Evolutionary conservation across 2,888 invertebrate species (phyloP), one percentile per base, ranked within the genome.

Genomic region (Byasa hedistus): DNA sequence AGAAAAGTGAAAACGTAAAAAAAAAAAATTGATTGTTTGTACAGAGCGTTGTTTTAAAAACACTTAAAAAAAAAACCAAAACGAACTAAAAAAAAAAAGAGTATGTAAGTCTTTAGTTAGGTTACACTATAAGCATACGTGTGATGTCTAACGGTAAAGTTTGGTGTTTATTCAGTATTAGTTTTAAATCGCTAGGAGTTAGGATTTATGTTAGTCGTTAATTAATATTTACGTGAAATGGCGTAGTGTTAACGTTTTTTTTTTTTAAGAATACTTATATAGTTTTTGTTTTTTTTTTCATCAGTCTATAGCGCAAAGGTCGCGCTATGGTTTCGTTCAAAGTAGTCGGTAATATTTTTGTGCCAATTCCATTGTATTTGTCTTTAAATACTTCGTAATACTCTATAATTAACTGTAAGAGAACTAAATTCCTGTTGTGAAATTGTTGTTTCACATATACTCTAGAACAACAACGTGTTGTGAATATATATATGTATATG

Each of bases 201-300:
- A 86, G 82, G 59, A 76, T 84, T 89, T 89, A 87, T 88, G 85
- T 89, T 89, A 89, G 89, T 85, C 76, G 86, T 88, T 89, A 87
- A 85, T 87, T 89, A 86, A 81, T 88, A 80, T 87, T 86, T 89
- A 89, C 80, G 75, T 86, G 81, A 81, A 74, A 80, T 81, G 82
- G 76, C 76, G 73, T 85, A 67, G 63, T 56, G 67, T 67, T 59
- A 56, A 64, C 19, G 51, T 59, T 55, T 85, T 85, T 39, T 39
- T 36, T 80, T 76, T 82, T 75, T 87, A 84, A 86, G 84, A 76
- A 78, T 81, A 85, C 81, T 55, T 32, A 79, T 69, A 81, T 83
- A 79, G 79, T 85, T 85, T 81, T 75, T 82, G 80, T 79, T 75
- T 64, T 66, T 70, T 78, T 73, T 80, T 75, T 80, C 19, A n/a